Evolutionary conservation across 2,888 invertebrate genomes (phyloP).

Genomic region (Platycheirus rosarum): DNA sequence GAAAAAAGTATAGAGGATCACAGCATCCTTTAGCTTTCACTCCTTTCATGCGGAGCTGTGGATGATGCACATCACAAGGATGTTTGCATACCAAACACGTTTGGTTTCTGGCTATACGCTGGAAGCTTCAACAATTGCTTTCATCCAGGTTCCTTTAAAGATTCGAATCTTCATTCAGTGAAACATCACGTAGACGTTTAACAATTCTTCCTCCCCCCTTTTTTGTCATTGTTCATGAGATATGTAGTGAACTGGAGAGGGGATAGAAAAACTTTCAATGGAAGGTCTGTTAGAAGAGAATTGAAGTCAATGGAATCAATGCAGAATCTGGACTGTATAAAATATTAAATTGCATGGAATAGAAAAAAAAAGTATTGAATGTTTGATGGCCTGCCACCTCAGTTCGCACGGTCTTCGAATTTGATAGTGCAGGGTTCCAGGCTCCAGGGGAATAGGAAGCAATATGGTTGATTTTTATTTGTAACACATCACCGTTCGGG

Average conservation of each 20-base stretch:
- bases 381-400: slow-evolving; percentile 36
- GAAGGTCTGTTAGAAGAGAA: slow-evolving; percentile 40
- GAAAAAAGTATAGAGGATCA: slow-evolving; percentile 11
- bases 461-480: too few relatives aligned
- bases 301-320: slow-evolving; percentile 71
- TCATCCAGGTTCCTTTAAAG: slow-evolving; percentile 45
- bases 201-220: slow-evolving; percentile 7
- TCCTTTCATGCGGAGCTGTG: slow-evolving; percentile 6
- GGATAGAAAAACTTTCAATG: slow-evolving; percentile 45
- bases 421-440: too few relatives aligned
- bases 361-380: slow-evolving; percentile 13
- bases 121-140: slow-evolving; percentile 57
- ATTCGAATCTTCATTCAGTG: slow-evolving; percentile 41
- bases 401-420: neutral
- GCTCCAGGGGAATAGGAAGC: too few relatives aligned
- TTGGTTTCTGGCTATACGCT: slow-evolving; percentile 48
- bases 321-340: slow-evolving; percentile 71
- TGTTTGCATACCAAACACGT: slow-evolving; percentile 74
- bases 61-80: slow-evolving; percentile 62
- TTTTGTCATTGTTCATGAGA: neutral
- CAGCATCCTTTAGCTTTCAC: slow-evolving; percentile 13
- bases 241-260: slow-evolving; percentile 10
- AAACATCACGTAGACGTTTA: slow-evolving; percentile 70
- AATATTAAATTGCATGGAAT: slow-evolving; percentile 73
- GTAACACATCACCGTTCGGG: neutral